A percentile compares a stretch with the other conserved stretches of the same genome.
Evolutionary conservation across 2,113 vertebrate species (phyloP).

Genomic region (Pomatostomus ruficeps): DNA sequence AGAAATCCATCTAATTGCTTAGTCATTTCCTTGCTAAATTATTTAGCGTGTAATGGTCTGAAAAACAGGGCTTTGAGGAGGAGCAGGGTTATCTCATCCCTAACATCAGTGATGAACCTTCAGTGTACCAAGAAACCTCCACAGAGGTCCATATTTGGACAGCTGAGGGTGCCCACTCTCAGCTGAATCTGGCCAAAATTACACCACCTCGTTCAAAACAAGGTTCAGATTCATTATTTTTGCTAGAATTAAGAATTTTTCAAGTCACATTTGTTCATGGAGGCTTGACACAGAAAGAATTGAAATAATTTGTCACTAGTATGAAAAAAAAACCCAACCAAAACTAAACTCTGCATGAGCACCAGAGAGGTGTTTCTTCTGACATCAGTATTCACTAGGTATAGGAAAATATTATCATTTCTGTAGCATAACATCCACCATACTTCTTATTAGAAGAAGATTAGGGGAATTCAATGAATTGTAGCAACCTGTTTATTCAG

Average conservation of each 20-base stretch:
- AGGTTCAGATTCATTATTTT: not conserved
- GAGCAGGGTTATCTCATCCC: rapidly evolving
- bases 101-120: not conserved
- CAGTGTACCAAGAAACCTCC: not conserved
- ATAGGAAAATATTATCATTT: not conserved
- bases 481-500: not conserved
- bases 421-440: not conserved
- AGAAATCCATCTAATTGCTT: not conserved
- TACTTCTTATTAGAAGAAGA: not conserved
- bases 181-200: not conserved
- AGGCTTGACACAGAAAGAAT: not conserved
- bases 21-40: not conserved
- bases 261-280: not conserved
- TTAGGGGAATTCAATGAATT: not conserved
- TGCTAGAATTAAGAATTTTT: not conserved
- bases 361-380: not conserved
- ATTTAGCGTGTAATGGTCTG: not conserved
- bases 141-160: not conserved
- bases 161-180: not conserved
- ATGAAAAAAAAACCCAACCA: not conserved
- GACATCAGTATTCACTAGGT: not conserved
- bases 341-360: not conserved
- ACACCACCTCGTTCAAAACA: not conserved
- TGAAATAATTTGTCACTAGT: not conserved
- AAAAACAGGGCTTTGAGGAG: not conserved